phyloP scores from a whole-genome alignment of 2,888 invertebrate genomes.

The Nomada fucata region DNA sequence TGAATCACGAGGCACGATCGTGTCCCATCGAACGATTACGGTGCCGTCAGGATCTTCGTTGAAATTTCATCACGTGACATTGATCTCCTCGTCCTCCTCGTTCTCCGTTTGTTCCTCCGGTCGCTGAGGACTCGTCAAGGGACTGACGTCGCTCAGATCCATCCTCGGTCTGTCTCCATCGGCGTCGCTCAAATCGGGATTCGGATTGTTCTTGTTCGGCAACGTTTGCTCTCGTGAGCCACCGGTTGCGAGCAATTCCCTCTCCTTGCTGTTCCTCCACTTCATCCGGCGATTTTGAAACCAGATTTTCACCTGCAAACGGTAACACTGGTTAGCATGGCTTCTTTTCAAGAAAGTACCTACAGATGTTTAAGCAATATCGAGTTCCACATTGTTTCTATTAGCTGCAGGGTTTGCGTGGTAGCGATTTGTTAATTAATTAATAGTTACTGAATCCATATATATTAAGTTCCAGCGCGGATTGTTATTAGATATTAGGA shows the following conservation, averaged over 20 bases:
- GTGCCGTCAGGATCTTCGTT: conserved; percentile 17
- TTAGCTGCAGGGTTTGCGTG: too few relatives aligned
- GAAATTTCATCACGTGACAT: conserved; percentile 91
- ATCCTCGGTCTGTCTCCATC: conserved; percentile 91
- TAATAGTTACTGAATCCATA: too few relatives aligned
- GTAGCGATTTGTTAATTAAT: too few relatives aligned
- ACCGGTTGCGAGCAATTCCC: conserved; percentile 96
- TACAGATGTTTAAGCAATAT: too few relatives aligned
- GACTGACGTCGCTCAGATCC: conserved; percentile 85
- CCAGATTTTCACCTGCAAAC: conserved; percentile 92
- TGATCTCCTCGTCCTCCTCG: conserved; percentile 91
- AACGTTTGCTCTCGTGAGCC: conserved; percentile 97
- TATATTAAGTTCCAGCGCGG: too few relatives aligned
- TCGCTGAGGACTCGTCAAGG: conserved; percentile 80
- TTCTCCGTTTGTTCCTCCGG: conserved; percentile 85
- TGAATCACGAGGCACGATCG: background rate
- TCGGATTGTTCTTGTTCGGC: conserved; percentile 98
- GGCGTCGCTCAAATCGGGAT: conserved; percentile 96
- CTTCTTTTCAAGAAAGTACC: too few relatives aligned
- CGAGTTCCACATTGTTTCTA: too few relatives aligned
- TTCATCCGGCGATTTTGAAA: conserved; percentile 99
- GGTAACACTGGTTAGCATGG: too few relatives aligned
- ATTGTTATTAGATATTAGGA: too few relatives aligned
- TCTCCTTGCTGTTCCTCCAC: conserved; percentile 99
- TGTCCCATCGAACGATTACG: conserved; percentile 17